Percentiles rank a stretch among this genome's conserved stretches.
Evolutionary conservation across 2,888 invertebrate genomes (phyloP).

Genomic region (Megastigmus dorsalis): DNA sequence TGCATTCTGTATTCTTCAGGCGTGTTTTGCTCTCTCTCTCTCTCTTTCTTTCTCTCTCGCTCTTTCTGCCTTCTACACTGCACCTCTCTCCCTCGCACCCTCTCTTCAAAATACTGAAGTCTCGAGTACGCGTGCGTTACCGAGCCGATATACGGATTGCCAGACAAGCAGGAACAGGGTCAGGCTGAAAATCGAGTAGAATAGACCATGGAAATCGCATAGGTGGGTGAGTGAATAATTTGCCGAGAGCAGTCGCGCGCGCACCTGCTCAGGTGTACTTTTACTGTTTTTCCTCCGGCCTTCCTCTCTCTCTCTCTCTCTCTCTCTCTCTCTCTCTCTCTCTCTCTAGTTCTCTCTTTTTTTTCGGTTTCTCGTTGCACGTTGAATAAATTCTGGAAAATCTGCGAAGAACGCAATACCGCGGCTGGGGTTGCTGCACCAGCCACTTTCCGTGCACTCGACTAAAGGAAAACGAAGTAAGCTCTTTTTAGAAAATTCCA

Average conservation of each 20-base stretch:
- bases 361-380: neutral
- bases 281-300: neutral
- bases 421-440: neutral
- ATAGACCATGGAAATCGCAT: neutral
- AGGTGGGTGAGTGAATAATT: slow-evolving; percentile 3
- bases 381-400: slow-evolving; percentile 29
- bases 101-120: no score
- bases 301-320: neutral
- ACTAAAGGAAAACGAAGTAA: slow-evolving; percentile 15
- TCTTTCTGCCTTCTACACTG: no score
- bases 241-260: no score
- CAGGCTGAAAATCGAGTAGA: neutral
- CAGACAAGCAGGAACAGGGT: slow-evolving; percentile 14
- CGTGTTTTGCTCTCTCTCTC: neutral
- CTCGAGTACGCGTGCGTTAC: no score
- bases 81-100: no score
- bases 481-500: slow-evolving; percentile 26
- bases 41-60: neutral
- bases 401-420: neutral
- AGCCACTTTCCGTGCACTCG: neutral
- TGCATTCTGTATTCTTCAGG: slow-evolving; percentile 5
- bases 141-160: slow-evolving; percentile 26
- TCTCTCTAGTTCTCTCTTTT: no score
- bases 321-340: no score
- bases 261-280: neutral